Evolutionary conservation across 53 echinoderm and acorn worm genomes (phyloP), one percentile per base, ranked within the genome.

Genomic region (Pentamera pediparva): DNA sequence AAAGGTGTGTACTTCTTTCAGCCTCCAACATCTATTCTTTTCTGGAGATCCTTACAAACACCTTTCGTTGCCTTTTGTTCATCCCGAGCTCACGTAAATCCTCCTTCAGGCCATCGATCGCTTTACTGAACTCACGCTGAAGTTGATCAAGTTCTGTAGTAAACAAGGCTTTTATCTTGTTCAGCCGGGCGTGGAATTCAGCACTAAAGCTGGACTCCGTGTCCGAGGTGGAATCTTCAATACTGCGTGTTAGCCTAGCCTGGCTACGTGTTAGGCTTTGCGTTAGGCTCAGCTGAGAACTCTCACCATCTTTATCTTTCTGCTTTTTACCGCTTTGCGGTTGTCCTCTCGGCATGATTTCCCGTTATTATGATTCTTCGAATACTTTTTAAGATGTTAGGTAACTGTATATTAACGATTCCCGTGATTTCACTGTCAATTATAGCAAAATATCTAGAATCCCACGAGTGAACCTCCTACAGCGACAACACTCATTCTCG

Each of bases 231-330:
- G 59, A 59, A 28, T 59, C 59, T 1, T 59, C 59, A 27, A 59
- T 59, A 0, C 31, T 59, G 59, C 31, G 25, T 28, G 1, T 0
- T 59, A 28, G 59, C 59, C 31, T 59, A 25, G 26, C 0, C 59
- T 32, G 59, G 31, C 59, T 59, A 59, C 59, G 59, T 59, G 35
- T 59, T 58, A 58, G 58, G 56, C 56, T 55, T 6, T 59, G 35
- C 28, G 59, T 32, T 24, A 59, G 59, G 31, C 59, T 59, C 3
- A 28, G 59, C 31, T 59, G 31, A 28, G 59, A 24, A 32, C 28
- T 32, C 28, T 59, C 59, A 22, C 59, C 59, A 59, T 28, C 59
- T 25, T 59, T 59, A 59, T 28, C 31, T 25, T 21, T 59, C 3
- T 28, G 59, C 5, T 21, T 59, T 41, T 20, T 20, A 55, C 56